phyloP scores from a whole-genome alignment of 2,113 vertebrate genomes.

The Poeciliopsis retropinna region DNA sequence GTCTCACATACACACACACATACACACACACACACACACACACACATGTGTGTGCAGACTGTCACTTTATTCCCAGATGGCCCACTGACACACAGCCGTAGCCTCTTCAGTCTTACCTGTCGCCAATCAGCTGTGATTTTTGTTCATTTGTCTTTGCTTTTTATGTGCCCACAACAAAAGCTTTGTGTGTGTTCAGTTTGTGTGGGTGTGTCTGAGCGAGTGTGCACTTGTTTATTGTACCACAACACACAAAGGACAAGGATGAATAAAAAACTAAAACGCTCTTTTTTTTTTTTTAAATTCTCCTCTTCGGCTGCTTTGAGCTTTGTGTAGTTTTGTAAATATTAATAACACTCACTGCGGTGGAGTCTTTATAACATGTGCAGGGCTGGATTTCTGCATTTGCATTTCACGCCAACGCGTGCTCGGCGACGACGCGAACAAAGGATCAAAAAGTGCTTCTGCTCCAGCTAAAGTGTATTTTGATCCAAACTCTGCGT shows the following conservation, averaged over 20 bases:
- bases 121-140: slow-evolving; percentile 64
- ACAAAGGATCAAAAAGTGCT: slow-evolving; percentile 3
- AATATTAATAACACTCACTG: slow-evolving; percentile 41
- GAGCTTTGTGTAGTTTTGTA: slow-evolving; percentile 29
- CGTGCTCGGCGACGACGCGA: slow-evolving; percentile 3
- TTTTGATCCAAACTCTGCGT: slow-evolving; percentile 4
- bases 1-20: slow-evolving; percentile 1
- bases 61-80: slow-evolving; percentile 63
- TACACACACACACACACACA: slow-evolving; percentile 24
- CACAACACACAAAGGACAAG: slow-evolving; percentile 48
- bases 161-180: slow-evolving; percentile 61
- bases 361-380: slow-evolving; percentile 23
- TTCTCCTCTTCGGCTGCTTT: slow-evolving; percentile 39
- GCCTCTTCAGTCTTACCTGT: slow-evolving; percentile 67
- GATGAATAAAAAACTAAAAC: slow-evolving; percentile 48
- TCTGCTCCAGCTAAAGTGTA: background rate
- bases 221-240: slow-evolving; percentile 32
- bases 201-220: slow-evolving; percentile 5
- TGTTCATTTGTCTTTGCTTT: slow-evolving; percentile 62
- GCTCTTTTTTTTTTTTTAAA: slow-evolving; percentile 4
- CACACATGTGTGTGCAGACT: slow-evolving; percentile 21
- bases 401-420: slow-evolving; percentile 27
- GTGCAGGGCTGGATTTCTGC: slow-evolving; percentile 21
- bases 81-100: slow-evolving; percentile 52
- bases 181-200: slow-evolving; percentile 15